phyloP scores from a whole-genome alignment of 2,888 invertebrate species.

The Trichogramma evanescens region DNA sequence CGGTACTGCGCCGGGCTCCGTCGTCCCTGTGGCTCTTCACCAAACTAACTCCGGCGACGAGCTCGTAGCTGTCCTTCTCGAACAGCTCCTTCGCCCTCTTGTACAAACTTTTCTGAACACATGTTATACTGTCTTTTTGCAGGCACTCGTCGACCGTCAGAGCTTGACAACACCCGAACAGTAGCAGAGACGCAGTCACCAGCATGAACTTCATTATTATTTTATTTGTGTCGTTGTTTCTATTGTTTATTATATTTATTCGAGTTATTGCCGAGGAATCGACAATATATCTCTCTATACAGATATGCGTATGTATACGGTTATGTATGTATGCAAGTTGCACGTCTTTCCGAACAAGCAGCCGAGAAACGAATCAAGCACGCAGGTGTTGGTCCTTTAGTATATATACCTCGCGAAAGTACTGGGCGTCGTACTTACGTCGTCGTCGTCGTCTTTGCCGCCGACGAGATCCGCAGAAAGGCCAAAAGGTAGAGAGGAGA shows the following conservation, averaged over 20 bases:
- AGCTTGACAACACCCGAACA: slow-evolving; percentile 22
- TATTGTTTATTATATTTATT: too few species aligned
- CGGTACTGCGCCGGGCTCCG: slow-evolving; percentile 44
- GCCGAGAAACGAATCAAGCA: slow-evolving; percentile 18
- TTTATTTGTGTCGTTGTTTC: too few species aligned
- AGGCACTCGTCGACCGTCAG: slow-evolving; percentile 53
- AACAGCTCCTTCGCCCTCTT: slow-evolving; percentile 56
- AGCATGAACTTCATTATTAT: too few species aligned
- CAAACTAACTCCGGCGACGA: slow-evolving; percentile 54
- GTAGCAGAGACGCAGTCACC: too few species aligned
- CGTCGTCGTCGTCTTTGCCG: too few species aligned
- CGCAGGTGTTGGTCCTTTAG: slow-evolving; percentile 14
- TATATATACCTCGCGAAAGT: slow-evolving; percentile 16
- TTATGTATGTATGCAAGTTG: too few species aligned
- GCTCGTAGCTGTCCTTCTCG: slow-evolving; percentile 53
- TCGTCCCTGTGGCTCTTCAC: slow-evolving; percentile 36
- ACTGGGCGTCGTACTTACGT: too few species aligned
- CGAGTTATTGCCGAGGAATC: too few species aligned
- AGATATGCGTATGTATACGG: too few species aligned
- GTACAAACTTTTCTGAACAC: slow-evolving; percentile 56
- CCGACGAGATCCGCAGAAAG: too few species aligned
- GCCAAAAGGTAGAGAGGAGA: too few species aligned
- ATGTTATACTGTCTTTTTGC: slow-evolving; percentile 58
- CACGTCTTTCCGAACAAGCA: slow-evolving; percentile 16
- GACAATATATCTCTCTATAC: too few species aligned